Evolutionary conservation across 2,888 invertebrate genomes (phyloP).

Genomic region (Trilocha varians): DNA sequence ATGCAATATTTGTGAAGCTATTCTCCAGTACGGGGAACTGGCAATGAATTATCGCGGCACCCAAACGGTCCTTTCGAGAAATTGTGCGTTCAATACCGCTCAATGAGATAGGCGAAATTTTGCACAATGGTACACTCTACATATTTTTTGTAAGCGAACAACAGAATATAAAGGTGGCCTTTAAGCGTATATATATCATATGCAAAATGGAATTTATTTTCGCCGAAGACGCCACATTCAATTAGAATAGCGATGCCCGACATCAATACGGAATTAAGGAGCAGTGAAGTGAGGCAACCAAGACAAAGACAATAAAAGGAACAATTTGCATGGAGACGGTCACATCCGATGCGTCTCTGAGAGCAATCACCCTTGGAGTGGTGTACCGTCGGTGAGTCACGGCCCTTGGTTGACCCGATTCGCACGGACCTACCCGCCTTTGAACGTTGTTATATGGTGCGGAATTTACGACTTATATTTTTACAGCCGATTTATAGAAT

Average conservation of each 20-base stretch:
- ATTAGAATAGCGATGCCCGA: not conserved
- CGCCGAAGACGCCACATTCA: not conserved
- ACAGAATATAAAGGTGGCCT: not conserved
- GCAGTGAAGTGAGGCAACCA: not conserved
- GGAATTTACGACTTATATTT: slow-evolving; percentile 19
- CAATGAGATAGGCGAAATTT: not conserved
- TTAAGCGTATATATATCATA: not conserved
- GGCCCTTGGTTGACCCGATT: slow-evolving; percentile 50
- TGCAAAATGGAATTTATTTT: not conserved
- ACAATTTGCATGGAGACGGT: slow-evolving; percentile 6
- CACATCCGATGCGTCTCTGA: slow-evolving; percentile 6
- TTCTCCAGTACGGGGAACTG: not conserved
- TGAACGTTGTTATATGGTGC: slow-evolving; percentile 32
- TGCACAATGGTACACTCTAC: not conserved
- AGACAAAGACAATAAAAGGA: slow-evolving; percentile 12
- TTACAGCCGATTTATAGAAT: slow-evolving; percentile 5
- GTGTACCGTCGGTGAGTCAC: slow-evolving; percentile 19
- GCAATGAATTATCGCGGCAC: not conserved
- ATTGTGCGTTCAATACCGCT: not conserved
- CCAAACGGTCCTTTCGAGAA: slow-evolving; percentile 6
- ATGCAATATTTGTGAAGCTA: slow-evolving; percentile 17
- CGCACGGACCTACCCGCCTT: slow-evolving; percentile 30
- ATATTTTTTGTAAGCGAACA: not conserved
- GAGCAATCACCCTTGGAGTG: slow-evolving; percentile 19
- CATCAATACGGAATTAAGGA: not conserved